Percentiles rank a stretch among this genome's conserved stretches.
phyloP scores from a whole-genome alignment of 2,113 vertebrate genomes.

The Mustela nigripes region DNA sequence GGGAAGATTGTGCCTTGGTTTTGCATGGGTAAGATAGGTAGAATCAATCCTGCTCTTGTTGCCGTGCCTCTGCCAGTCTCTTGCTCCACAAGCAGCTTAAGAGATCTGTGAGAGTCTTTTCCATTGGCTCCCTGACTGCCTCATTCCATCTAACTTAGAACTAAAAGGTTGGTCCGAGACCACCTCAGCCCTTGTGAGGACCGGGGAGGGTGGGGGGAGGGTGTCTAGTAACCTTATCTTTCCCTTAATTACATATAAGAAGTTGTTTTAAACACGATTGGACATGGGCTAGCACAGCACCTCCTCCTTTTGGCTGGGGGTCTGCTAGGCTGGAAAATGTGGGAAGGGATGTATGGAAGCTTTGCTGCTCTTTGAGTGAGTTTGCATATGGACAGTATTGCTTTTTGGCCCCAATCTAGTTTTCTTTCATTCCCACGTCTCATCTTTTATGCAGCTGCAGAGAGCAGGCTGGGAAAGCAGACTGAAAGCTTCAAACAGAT shows the following conservation, averaged over 20 bases:
- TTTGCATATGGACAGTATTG: conserved; percentile 73
- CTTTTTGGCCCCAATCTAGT: conserved; percentile 72
- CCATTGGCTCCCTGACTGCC: not conserved
- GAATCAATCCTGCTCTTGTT: conserved; percentile 9
- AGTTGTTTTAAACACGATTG: conserved; percentile 61
- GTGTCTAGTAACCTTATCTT: not conserved
- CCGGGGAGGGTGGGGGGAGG: not conserved
- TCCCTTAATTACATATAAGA: conserved; percentile 20
- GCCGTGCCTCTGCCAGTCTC: not conserved
- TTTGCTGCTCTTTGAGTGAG: conserved; percentile 68
- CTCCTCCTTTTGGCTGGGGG: conserved; percentile 25
- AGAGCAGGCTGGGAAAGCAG: conserved; percentile 55
- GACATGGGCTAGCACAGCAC: not conserved
- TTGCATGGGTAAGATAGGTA: not conserved
- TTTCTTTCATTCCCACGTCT: conserved; percentile 77
- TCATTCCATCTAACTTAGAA: not conserved
- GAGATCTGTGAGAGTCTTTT: not conserved
- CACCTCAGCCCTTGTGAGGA: not conserved
- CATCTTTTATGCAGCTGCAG: conserved; percentile 74
- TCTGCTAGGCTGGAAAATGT: conserved; percentile 66
- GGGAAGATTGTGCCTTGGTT: conserved; percentile 32
- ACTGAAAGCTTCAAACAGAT: conserved; percentile 66
- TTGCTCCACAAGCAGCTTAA: not conserved
- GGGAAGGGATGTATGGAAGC: conserved; percentile 4
- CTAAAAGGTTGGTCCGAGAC: not conserved